Conservation (phyloP, 1,140 invertebrate genomes). For the Drosophila athabasca region DNA sequence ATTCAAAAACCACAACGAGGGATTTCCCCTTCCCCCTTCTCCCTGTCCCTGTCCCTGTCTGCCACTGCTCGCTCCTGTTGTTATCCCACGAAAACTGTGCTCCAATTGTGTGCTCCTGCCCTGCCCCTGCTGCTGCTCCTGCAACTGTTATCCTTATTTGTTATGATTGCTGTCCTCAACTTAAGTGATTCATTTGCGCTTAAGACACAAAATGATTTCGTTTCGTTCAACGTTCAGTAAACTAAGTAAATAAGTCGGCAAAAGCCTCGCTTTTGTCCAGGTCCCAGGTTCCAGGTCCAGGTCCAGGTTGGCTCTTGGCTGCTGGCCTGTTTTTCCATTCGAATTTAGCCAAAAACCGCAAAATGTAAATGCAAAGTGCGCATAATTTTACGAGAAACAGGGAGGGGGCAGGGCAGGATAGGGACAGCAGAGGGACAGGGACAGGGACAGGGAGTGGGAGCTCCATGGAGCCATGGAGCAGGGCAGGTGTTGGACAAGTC, state of each 20-base stretch:
- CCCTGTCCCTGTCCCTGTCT: too few species aligned
- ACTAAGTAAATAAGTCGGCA: slow-evolving; percentile 74
- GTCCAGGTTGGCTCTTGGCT: too few species aligned
- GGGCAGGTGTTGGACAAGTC: slow-evolving; percentile 36
- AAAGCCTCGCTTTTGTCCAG: slow-evolving; percentile 33
- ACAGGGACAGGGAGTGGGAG: too few species aligned
- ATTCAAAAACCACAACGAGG: slow-evolving; percentile 51
- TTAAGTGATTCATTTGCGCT: slow-evolving; percentile 80
- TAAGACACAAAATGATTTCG: slow-evolving; percentile 74
- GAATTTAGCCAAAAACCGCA: slow-evolving; percentile 53
- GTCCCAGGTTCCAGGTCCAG: too few species aligned
- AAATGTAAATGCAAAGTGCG: slow-evolving; percentile 76
- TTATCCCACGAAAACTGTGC: too few species aligned
- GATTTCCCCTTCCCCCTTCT: background rate
- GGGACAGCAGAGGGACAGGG: too few species aligned
- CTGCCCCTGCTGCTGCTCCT: slow-evolving; percentile 11
- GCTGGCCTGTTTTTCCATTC: slow-evolving; percentile 18
- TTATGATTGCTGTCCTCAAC: slow-evolving; percentile 30
- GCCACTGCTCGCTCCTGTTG: too few species aligned
- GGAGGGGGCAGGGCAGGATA: background rate
- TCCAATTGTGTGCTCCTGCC: slow-evolving; percentile 1
- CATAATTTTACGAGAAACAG: slow-evolving; percentile 62
- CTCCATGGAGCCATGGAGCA: background rate
- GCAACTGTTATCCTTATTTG: slow-evolving; percentile 37
- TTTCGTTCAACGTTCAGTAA: slow-evolving; percentile 67